These are phyloP conservation scores for Eristalis tenax DNA, from an alignment of 2,888 invertebrate genomes.

Conservation along the genomic window DNA sequence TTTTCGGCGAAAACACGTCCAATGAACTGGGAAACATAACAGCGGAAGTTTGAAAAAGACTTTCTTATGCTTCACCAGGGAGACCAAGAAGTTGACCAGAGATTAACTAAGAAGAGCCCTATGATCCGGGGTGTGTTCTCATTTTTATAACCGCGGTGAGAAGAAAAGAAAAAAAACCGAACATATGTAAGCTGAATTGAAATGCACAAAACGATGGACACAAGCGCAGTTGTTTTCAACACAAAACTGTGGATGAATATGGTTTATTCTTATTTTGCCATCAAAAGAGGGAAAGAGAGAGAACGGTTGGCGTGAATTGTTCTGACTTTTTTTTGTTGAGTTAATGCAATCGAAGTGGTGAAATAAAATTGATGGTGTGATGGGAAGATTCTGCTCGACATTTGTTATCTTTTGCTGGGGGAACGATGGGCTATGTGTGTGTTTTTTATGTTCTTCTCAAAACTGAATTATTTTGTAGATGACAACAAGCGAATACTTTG, in stretches of 20 bases:
- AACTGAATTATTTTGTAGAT: too few relatives aligned
- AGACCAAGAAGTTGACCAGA: slow-evolving; percentile 3
- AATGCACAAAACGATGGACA: slow-evolving; percentile 5
- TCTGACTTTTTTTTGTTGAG: not conserved
- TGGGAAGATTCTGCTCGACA: not conserved
- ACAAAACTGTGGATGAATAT: not conserved
- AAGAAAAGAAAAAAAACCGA: not conserved
- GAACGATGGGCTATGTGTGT: too few relatives aligned
- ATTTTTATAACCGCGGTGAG: not conserved
- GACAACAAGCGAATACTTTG: too few relatives aligned
- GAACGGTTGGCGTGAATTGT: not conserved
- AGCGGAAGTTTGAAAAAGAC: slow-evolving; percentile 13
- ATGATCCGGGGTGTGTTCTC: slow-evolving; percentile 4
- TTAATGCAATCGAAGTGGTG: not conserved
- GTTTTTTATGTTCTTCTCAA: too few relatives aligned
- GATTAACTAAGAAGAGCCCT: not conserved
- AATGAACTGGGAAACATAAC: slow-evolving; percentile 33
- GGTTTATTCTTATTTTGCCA: not conserved
- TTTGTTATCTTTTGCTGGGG: not conserved
- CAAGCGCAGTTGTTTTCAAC: not conserved
- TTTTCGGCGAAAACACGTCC: slow-evolving; percentile 28
- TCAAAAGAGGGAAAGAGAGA: not conserved
- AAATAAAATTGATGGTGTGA: not conserved
- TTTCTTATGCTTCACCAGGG: not conserved
- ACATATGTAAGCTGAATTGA: not conserved